Conservation (phyloP, 2,797 vertebrate species). For the Capromys pilorides region DNA sequence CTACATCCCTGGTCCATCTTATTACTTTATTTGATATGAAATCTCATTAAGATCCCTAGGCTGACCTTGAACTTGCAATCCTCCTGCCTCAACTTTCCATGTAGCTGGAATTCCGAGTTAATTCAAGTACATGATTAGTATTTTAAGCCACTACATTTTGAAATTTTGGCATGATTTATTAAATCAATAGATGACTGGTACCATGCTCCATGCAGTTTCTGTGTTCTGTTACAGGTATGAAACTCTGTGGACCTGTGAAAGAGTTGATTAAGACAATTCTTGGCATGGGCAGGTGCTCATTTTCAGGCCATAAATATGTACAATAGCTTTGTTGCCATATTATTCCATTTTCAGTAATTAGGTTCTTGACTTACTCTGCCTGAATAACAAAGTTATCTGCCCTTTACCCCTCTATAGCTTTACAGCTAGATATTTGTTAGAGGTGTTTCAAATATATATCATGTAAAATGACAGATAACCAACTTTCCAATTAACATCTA, state of each 20-base stretch:
- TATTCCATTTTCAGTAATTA: constrained; percentile 15
- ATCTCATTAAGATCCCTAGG: background rate
- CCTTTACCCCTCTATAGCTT: background rate
- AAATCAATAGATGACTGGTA: constrained; percentile 4
- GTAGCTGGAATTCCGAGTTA: constrained; percentile 7
- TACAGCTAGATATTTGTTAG: background rate
- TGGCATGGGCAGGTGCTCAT: background rate
- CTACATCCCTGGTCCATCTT: background rate
- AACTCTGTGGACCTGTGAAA: background rate
- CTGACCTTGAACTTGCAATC: background rate
- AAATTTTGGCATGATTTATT: background rate
- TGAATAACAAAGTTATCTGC: constrained; percentile 11
- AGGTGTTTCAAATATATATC: constrained; percentile 16
- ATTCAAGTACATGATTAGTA: constrained; percentile 14
- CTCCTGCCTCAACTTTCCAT: background rate
- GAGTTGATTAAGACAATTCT: constrained; percentile 15
- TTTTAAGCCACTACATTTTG: background rate
- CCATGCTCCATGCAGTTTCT: background rate
- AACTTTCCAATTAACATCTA: constrained; percentile 49
- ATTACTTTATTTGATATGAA: background rate
- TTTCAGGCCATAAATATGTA: background rate
- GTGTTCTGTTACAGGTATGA: background rate
- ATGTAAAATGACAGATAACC: constrained; percentile 48
- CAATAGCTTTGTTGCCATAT: constrained; percentile 1
- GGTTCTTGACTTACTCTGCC: background rate